These are phyloP conservation scores for Andrena marginata DNA, from an alignment of 2,888 invertebrate species.

Conservation along the genomic window DNA sequence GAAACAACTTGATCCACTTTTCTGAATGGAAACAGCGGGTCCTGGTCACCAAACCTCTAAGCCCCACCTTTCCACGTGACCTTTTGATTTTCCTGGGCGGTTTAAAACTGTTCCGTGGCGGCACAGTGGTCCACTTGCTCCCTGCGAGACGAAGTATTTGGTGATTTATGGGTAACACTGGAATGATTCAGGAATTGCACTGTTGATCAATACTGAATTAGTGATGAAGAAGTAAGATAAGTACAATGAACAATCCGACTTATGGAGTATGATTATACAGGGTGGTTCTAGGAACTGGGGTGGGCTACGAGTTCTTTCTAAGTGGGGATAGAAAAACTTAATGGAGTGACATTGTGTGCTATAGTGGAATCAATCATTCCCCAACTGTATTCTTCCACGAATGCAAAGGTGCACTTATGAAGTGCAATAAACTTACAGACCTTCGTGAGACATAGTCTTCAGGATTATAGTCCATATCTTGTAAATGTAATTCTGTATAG, in stretches of 20 bases:
- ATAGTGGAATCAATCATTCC: neutral
- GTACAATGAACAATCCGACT: conserved; percentile 1
- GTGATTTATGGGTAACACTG: neutral
- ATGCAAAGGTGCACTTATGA: neutral
- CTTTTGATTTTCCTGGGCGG: conserved; percentile 22
- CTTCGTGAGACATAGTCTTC: too few species aligned
- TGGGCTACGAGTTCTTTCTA: neutral
- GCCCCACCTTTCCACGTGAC: conserved; percentile 2
- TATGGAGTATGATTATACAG: neutral
- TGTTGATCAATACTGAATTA: neutral
- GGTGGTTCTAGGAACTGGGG: neutral
- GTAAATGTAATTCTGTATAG: too few species aligned
- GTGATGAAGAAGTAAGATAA: neutral
- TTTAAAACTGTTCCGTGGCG: conserved; percentile 10
- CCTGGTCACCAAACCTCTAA: conserved; percentile 26
- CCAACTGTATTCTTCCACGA: neutral
- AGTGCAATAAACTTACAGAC: neutral
- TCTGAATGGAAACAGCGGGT: conserved; percentile 11
- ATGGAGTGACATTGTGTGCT: neutral
- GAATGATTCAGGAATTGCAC: neutral
- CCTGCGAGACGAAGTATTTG: neutral
- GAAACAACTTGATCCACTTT: conserved; percentile 64
- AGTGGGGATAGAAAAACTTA: neutral
- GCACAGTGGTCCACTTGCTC: conserved; percentile 3
- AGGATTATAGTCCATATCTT: too few species aligned